Base-by-base conservation (phyloP, 1,140 invertebrate species). In the Ladona fulva region DNA sequence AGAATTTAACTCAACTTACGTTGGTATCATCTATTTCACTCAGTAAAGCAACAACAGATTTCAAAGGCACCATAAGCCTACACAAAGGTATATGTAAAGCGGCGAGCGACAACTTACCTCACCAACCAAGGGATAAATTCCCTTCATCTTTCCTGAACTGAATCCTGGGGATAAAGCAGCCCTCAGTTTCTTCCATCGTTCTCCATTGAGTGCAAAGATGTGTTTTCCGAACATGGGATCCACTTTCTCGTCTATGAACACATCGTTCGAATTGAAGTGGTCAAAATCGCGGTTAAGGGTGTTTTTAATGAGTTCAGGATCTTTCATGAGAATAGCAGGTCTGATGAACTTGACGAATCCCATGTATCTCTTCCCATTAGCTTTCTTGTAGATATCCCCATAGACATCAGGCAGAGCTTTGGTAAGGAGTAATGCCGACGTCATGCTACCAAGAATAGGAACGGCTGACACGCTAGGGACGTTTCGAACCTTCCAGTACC, bases 101-200 rank as follows among this genome's bases (percentile, higher is more conserved):
- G 85, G n/a, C n/a, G n/a, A n/a, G n/a, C n/a, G n/a, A n/a, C n/a
- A n/a, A n/a, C 29, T 37, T 37, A 37, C 29, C 1, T 84, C 81
- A 7, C 85, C 85, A 66, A 89, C 85, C 12, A 85, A 85, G 76
- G 84, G 82, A 80, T 87, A 89, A 87, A 89, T 89, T 19, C 82
- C 86, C 80, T 88, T 89, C 80, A 92, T 86, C 82, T 91, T 91
- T 6, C 87, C 87, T 0, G 88, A 88, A 25, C 88, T 91, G 80
- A 92, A 92, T 0, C 88, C 88, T 5, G 90, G 89, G 37, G 89
- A 89, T 25, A 91, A 84, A 78, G 91, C 88, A 10, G 86, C 84
- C 74, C 91, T 84, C 42, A 91, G 84, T 52, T 86, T 82, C 75
- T 87, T 87, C 91, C 91, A 92, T 25, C 85, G 83, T 14, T 86